Percentiles rank a stretch among this genome's conserved stretches.
These are phyloP conservation scores for Cephus spinipes DNA, from an alignment of 2,888 invertebrate genomes.

Conservation along the genomic window DNA sequence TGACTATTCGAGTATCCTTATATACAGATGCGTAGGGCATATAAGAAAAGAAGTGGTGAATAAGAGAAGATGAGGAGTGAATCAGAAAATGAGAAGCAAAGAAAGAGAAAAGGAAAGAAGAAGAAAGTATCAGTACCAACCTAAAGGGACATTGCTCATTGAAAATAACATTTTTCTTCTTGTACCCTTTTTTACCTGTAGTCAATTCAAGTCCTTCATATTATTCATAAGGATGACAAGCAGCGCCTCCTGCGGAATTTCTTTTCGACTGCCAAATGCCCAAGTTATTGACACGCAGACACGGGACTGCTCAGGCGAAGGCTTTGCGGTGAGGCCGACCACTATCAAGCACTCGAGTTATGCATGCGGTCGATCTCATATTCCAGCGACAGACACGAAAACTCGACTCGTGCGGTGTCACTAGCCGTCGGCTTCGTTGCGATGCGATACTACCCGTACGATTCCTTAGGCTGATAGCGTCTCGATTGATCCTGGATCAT, in stretches of 20 bases:
- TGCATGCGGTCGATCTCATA: conserved; percentile 42
- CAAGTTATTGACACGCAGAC: not conserved
- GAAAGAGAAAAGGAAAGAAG: conserved; percentile 13
- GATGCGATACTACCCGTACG: not conserved
- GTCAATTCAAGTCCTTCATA: not conserved
- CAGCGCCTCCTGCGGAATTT: not conserved
- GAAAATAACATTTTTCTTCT: not conserved
- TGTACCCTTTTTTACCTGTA: not conserved
- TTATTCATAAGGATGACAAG: not conserved
- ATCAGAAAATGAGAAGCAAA: conserved; percentile 13
- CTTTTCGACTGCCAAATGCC: not conserved
- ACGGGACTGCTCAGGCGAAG: conserved; percentile 30
- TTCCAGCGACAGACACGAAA: conserved; percentile 39
- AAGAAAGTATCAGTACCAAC: not conserved
- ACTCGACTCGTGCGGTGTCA: conserved; percentile 22
- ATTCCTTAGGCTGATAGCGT: not conserved
- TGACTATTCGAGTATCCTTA: not conserved
- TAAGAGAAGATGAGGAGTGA: conserved; percentile 18
- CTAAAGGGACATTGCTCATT: not conserved
- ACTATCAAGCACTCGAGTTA: conserved; percentile 47
- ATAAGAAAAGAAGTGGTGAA: conserved; percentile 23
- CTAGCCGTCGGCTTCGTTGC: not conserved
- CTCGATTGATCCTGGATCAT: not conserved
- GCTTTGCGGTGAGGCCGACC: conserved; percentile 43
- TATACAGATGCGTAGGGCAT: not conserved